Evolutionary conservation across 2,888 invertebrate genomes (phyloP).

Genomic region (Eudasyphora cyanicolor): DNA sequence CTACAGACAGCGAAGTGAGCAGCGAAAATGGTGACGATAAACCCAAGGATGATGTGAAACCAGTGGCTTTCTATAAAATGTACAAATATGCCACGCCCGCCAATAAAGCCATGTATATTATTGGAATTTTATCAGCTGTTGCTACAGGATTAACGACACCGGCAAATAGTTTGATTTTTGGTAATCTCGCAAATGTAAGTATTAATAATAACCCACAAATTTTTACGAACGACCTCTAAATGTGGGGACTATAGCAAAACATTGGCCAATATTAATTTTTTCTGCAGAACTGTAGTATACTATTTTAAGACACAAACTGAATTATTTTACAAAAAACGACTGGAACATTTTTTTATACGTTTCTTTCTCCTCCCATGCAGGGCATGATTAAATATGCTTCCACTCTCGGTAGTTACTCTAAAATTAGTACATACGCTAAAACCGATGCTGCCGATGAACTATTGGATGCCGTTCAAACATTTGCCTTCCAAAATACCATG

Average conservation of each 20-base stretch:
- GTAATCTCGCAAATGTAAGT: constrained; percentile 84
- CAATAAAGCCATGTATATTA: constrained; percentile 82
- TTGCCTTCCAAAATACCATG: constrained; percentile 83
- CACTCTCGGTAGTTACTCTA: constrained; percentile 69
- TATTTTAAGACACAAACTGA: too few species aligned
- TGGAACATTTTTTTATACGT: too few species aligned
- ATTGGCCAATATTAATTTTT: too few species aligned
- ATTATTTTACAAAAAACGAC: too few species aligned
- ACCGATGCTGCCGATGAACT: constrained; percentile 76
- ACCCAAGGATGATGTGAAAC: constrained; percentile 70
- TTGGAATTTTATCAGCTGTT: constrained; percentile 83
- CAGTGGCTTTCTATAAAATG: constrained; percentile 78
- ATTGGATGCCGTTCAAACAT: constrained; percentile 81
- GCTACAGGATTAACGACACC: constrained; percentile 85
- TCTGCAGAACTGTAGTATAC: too few species aligned
- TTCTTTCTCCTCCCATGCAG: constrained; percentile 66
- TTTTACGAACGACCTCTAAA: too few species aligned
- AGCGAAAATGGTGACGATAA: constrained; percentile 61
- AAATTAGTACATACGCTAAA: constrained; percentile 66
- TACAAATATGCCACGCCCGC: constrained; percentile 84
- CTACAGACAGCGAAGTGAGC: constrained; percentile 13
- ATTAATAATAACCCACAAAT: too few species aligned
- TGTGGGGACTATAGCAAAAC: too few species aligned
- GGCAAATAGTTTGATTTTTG: constrained; percentile 86
- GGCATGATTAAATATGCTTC: constrained; percentile 74